Base-by-base conservation (phyloP, 1,140 invertebrate species). In the Copidosoma floridanum region DNA sequence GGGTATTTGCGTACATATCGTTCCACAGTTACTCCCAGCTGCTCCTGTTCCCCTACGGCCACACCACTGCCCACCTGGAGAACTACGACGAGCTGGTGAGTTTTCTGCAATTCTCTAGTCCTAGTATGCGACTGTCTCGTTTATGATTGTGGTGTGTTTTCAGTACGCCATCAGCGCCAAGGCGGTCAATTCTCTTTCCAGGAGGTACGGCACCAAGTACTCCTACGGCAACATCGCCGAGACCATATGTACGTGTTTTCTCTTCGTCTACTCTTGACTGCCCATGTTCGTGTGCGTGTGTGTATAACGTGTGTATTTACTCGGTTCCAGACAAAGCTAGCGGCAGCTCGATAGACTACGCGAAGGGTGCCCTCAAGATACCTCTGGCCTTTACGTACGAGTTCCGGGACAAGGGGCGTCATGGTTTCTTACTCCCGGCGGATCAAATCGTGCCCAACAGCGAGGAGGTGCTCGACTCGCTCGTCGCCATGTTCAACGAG, bases 141-240 rank as follows among this genome's bases (percentile, higher is more conserved):
- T n/a, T n/a, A n/a, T n/a, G n/a, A n/a, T n/a, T n/a, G n/a, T n/a
- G n/a, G n/a, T n/a, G n/a, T n/a, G n/a, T n/a, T n/a, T n/a, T n/a
- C 41, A 43, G 29, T 10, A n/a, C 16, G 7, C 18, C 21, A 29
- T 37, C 6, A 41, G n/a, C 3, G 11, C 6, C 32, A 76, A 82
- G 44, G 82, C 86, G 0, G 80, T 84, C 1, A 60, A 74, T 2
- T 84, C 82, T 14, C 76, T 88, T 18, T 72, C 79, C 1, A 74
- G 82, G 26, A 78, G 84, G 56, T 88, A 85, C 65, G 86, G 86
- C 51, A 88, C 86, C 0, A 73, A 81, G 47, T 89, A 87, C 60
- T 75, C 77, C 1, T 78, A 81, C 12, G 85, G 82, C 72, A 82
- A 81, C 57, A 76, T 84, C 57, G 81, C 78, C 32, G 81, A 84